Evolutionary conservation across 2,888 invertebrate genomes (phyloP).

Genomic region (Callinectes sapidus): DNA sequence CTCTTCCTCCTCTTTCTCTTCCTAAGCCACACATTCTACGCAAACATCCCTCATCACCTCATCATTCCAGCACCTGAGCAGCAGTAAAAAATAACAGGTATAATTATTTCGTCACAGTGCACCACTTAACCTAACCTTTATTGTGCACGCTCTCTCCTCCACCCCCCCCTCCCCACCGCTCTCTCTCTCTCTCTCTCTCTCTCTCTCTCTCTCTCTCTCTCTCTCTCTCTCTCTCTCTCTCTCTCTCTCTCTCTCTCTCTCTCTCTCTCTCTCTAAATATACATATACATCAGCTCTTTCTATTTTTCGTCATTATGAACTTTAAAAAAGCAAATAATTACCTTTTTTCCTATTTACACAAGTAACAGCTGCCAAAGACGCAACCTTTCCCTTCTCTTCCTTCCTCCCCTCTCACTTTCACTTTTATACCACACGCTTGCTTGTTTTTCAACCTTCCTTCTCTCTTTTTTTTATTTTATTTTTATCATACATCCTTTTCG

Average conservation of each 20-base stretch:
- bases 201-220: conserved; percentile 1
- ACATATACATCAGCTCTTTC: neutral
- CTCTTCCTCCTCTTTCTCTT: neutral
- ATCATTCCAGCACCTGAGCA: neutral
- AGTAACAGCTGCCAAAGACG: neutral
- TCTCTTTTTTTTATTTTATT: neutral
- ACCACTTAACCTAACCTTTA: neutral
- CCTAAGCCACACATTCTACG: neutral
- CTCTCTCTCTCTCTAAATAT: neutral
- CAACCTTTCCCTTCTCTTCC: neutral
- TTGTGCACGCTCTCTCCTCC: neutral
- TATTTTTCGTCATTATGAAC: neutral
- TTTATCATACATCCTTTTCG: neutral
- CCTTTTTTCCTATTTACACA: neutral
- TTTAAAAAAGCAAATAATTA: neutral
- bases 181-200: conserved; percentile 1
- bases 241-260: no score
- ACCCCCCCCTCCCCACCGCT: no score
- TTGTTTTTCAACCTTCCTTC: neutral
- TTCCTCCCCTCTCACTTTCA: neutral
- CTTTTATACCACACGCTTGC: neutral
- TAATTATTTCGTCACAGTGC: neutral
- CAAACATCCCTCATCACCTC: neutral
- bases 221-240: neutral
- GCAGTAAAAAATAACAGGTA: neutral